Percentiles rank a stretch among this genome's conserved stretches.
Evolutionary conservation across 2,113 vertebrate genomes (phyloP).

Genomic region (Cacatua alba): DNA sequence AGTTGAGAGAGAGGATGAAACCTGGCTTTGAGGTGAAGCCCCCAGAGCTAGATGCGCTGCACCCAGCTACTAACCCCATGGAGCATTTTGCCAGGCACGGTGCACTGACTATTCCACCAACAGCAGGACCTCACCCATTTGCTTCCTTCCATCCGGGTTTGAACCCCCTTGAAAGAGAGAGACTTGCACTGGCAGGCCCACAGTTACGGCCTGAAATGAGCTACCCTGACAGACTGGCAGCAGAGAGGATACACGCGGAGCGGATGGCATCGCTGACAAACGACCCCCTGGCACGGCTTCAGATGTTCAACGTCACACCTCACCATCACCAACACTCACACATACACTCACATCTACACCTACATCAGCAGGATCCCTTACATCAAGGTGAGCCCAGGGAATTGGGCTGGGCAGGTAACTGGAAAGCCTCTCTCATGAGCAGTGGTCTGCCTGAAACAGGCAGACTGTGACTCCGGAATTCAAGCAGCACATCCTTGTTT

Average conservation of each 20-base stretch:
- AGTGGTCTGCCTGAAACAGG: accelerated
- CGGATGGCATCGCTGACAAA: slow-evolving; percentile 95
- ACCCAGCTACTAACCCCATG: slow-evolving; percentile 96
- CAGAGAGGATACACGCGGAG: slow-evolving; percentile 93
- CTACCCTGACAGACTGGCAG: slow-evolving; percentile 94
- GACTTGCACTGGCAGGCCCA: slow-evolving; percentile 90
- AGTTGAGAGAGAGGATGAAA: slow-evolving; percentile 95
- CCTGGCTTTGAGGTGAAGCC: slow-evolving; percentile 98
- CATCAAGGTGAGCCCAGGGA: slow-evolving; percentile 89
- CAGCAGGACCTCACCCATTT: slow-evolving; percentile 92
- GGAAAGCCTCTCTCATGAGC: neutral
- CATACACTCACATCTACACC: slow-evolving; percentile 98
- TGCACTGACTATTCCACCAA: slow-evolving; percentile 89
- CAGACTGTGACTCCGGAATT: accelerated
- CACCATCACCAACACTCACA: slow-evolving; percentile 99
- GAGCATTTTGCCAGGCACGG: slow-evolving; percentile 98
- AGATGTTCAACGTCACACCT: slow-evolving; percentile 99
- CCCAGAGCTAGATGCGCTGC: slow-evolving; percentile 91
- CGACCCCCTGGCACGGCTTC: slow-evolving; percentile 93
- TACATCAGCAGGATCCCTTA: slow-evolving; percentile 97
- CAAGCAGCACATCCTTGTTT: accelerated
- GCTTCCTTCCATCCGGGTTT: slow-evolving; percentile 94
- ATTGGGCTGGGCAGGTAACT: accelerated
- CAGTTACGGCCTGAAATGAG: slow-evolving; percentile 96
- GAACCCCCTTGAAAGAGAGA: slow-evolving; percentile 93